Evolutionary conservation across 2,113 vertebrate species (phyloP).

Genomic region (Ellobius talpinus): DNA sequence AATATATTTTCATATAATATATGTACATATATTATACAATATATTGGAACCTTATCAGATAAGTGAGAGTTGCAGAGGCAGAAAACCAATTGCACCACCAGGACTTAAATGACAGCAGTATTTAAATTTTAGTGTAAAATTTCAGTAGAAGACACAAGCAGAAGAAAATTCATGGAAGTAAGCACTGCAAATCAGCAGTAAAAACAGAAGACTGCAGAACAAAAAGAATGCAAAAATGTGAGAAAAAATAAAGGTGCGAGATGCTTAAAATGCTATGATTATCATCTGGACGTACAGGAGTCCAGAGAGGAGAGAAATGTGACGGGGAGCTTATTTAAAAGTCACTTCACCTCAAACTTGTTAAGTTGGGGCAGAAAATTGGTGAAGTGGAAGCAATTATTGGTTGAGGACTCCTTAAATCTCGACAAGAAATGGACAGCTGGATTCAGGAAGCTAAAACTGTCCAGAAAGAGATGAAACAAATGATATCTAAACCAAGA

Average conservation of each 20-base stretch:
- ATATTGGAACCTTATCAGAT: not conserved
- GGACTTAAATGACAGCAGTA: not conserved
- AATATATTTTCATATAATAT: not conserved
- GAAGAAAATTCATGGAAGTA: not conserved
- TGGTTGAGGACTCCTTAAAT: not conserved
- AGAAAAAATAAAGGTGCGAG: not conserved
- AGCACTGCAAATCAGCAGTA: not conserved
- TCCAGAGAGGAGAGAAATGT: not conserved
- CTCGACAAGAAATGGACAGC: not conserved
- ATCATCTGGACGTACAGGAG: not conserved
- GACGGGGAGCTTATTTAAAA: not conserved
- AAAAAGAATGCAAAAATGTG: not conserved
- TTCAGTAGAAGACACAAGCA: not conserved
- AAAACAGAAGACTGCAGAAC: not conserved
- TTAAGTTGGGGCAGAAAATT: not conserved
- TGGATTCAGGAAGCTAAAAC: not conserved
- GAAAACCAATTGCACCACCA: no score
- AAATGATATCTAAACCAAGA: not conserved
- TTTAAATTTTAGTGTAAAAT: no score
- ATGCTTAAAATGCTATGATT: not conserved
- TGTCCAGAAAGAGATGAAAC: not conserved
- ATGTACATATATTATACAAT: not conserved
- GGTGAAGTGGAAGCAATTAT: not conserved
- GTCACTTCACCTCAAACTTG: not conserved
- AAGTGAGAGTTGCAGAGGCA: not conserved